Percentiles rank a stretch among this genome's conserved stretches.
Evolutionary conservation across 1,140 invertebrate genomes (phyloP).

Genomic region (Bradysia coprophila): DNA sequence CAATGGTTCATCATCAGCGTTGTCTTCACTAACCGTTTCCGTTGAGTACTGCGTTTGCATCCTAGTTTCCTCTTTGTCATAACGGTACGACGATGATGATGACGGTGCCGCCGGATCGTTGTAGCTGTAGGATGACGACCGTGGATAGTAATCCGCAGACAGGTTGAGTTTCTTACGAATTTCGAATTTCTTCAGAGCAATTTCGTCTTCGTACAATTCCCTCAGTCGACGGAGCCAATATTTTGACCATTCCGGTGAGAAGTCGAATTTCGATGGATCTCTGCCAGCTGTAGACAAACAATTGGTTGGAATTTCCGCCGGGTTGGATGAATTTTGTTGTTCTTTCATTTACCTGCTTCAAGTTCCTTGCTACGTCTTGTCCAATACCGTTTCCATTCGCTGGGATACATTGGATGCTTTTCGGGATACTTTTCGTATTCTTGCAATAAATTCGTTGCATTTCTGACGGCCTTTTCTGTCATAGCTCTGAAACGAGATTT

Average conservation of each 20-base stretch:
- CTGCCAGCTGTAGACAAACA: slow-evolving; percentile 52
- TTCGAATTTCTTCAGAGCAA: slow-evolving; percentile 24
- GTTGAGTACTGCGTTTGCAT: background rate
- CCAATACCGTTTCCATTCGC: slow-evolving; percentile 77
- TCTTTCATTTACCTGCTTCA: slow-evolving; percentile 20
- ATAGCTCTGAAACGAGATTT: slow-evolving; percentile 10
- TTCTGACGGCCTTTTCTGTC: slow-evolving; percentile 20
- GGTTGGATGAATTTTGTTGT: background rate
- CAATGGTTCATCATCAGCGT: slow-evolving; percentile 18
- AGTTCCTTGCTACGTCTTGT: slow-evolving; percentile 62
- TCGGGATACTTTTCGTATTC: slow-evolving; percentile 68
- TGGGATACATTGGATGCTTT: slow-evolving; percentile 65
- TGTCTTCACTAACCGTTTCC: background rate
- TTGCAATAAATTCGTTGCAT: slow-evolving; percentile 35
- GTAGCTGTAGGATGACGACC: background rate
- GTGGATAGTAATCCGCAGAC: slow-evolving; percentile 11
- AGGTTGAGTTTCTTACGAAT: slow-evolving; percentile 30
- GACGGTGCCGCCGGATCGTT: background rate
- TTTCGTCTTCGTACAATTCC: slow-evolving; percentile 41
- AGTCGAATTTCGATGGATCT: slow-evolving; percentile 58
- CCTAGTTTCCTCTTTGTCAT: background rate
- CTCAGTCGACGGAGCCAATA: slow-evolving; percentile 65
- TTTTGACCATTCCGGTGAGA: slow-evolving; percentile 69
- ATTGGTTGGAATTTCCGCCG: no score
- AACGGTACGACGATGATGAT: background rate